phyloP scores from a whole-genome alignment of 2,888 invertebrate species.

The Sesia bembeciformis region DNA sequence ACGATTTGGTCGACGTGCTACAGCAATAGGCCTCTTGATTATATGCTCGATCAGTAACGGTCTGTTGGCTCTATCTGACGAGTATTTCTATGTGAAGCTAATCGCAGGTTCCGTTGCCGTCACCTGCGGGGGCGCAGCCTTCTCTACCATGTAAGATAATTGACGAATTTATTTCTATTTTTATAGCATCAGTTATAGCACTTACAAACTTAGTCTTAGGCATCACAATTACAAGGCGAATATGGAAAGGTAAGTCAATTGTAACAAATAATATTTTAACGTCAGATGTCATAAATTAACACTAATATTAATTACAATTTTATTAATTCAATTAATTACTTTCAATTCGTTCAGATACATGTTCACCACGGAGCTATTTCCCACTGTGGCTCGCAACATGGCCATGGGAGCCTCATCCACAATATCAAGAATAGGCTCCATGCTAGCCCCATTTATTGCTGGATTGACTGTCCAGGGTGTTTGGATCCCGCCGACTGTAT shows the following conservation, averaged over 20 bases:
- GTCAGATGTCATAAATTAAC: too few relatives aligned
- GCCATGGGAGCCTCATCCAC: slow-evolving; percentile 75
- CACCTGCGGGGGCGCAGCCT: background rate
- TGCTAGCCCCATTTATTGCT: slow-evolving; percentile 75
- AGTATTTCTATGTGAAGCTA: background rate
- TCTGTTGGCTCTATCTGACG: background rate
- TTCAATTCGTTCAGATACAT: slow-evolving; percentile 32
- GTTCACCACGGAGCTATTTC: slow-evolving; percentile 75
- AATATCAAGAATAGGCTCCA: slow-evolving; percentile 72
- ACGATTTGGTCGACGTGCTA: background rate
- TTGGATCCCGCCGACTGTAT: slow-evolving; percentile 26
- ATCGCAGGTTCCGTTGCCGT: background rate
- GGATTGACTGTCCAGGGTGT: slow-evolving; percentile 11
- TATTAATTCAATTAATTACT: background rate
- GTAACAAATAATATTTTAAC: too few relatives aligned
- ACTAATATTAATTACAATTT: background rate
- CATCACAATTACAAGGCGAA: too few relatives aligned
- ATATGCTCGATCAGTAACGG: background rate
- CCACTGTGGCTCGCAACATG: slow-evolving; percentile 73
- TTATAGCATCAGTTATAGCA: background rate
- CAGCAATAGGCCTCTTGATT: background rate
- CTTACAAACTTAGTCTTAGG: too few relatives aligned
- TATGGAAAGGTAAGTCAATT: too few relatives aligned
- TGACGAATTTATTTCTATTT: background rate
- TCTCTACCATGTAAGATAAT: background rate